These are phyloP conservation scores for Acipenser oxyrinchus DNA, from an alignment of 2,797 vertebrate genomes.

Conservation along the genomic window DNA sequence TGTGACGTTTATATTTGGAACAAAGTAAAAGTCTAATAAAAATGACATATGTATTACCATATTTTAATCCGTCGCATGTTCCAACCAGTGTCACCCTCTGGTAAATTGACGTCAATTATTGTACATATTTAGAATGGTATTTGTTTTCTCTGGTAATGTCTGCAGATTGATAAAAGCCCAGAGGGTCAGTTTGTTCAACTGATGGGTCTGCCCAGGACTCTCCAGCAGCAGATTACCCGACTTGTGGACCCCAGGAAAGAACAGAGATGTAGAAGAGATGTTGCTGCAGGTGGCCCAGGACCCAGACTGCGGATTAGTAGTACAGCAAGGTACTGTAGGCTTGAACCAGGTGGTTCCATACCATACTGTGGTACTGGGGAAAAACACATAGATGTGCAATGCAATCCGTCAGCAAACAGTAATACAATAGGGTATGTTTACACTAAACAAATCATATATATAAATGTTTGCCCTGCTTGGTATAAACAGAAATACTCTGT, in stretches of 20 bases:
- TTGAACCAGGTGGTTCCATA: neutral
- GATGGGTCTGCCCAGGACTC: conserved; percentile 80
- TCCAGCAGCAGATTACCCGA: conserved; percentile 84
- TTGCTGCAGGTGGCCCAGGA: conserved; percentile 89
- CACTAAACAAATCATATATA: neutral
- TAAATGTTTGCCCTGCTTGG: too few species aligned
- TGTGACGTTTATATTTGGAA: too few species aligned
- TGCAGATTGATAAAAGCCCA: conserved; percentile 92
- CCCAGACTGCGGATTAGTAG: conserved; percentile 81
- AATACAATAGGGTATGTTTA: neutral
- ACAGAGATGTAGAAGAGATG: conserved; percentile 93
- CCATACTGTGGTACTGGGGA: neutral
- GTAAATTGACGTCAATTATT: too few species aligned
- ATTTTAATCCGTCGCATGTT: too few species aligned
- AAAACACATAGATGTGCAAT: neutral
- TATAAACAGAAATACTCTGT: too few species aligned
- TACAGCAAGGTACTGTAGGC: conserved; percentile 72
- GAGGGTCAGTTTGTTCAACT: conserved; percentile 90
- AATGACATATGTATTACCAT: too few species aligned
- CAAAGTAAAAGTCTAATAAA: too few species aligned
- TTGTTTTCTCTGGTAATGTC: too few species aligned
- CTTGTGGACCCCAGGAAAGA: conserved; percentile 89
- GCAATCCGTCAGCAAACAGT: too few species aligned
- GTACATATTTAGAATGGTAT: too few species aligned
- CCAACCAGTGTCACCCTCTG: too few species aligned